Base-by-base conservation (phyloP, 2,797 vertebrate genomes). In the Saxicola maurus region DNA sequence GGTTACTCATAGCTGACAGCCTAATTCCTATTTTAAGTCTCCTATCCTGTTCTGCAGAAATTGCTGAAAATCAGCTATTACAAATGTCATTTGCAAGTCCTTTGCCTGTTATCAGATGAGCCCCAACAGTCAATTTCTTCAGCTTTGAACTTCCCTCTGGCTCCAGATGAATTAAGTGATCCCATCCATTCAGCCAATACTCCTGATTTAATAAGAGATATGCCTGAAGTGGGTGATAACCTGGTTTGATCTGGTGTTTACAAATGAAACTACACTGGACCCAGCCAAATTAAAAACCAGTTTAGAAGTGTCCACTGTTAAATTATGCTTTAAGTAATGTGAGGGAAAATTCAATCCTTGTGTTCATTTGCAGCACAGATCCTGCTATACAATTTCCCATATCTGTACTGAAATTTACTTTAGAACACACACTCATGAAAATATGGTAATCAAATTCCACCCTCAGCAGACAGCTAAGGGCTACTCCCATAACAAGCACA, bases 81-180 rank as follows among this genome's bases (percentile, higher is more conserved):
- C 66, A 89, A 95, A 92, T 83, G 74, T 82, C 82, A 94, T 92
- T 92, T 92, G 87, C 85, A 94, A 95, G 90, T 87, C 92, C 92
- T 85, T 72, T 82, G 67, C 73, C 85, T 66, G 76, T 86, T 92
- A 94, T 93, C 90, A 89, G 94, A 95, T 92, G 82, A 87, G 80
- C 56, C 33, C 49, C 46, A 91, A 61, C 73, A 87, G 89, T 64
- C 82, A 66, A 87, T 95, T 92, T 90, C 66, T 83, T 35, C 73
- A 83, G 91, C 90, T 95, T 91, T 93, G 89, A 96, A 91, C 85
- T 89, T 75, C 74, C 69, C 66, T 88, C 78, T 43, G 82, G 76
- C 79, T 83, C 48, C 25, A 73, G 81, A 93, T 37, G 81, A 95
- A 91, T 86, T 86, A 75, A 76, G 0, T 30, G 69, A 89, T 84